Evolutionary conservation across 2,888 invertebrate species (phyloP).

Genomic region (Salticus scenicus): DNA sequence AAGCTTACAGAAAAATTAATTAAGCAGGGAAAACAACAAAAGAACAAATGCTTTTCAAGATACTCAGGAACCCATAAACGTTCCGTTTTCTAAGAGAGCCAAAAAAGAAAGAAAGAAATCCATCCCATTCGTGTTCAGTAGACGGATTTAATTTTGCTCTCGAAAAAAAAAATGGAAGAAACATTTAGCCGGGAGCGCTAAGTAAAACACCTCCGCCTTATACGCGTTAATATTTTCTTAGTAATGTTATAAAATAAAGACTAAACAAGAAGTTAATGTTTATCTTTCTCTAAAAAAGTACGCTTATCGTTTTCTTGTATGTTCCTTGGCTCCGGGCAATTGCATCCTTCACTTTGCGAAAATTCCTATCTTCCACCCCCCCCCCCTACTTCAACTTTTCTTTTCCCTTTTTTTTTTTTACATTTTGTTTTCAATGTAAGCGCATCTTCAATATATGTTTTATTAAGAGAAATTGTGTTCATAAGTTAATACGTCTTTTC

Average conservation of each 20-base stretch:
- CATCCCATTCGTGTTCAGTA: too few species aligned
- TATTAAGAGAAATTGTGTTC: too few species aligned
- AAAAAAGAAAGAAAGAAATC: too few species aligned
- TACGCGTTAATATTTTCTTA: slow-evolving; percentile 2
- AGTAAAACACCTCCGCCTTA: background rate
- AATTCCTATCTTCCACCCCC: too few species aligned
- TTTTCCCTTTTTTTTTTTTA: background rate
- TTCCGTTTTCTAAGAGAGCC: too few species aligned
- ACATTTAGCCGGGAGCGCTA: background rate
- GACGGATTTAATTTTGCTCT: background rate
- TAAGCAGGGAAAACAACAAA: too few species aligned
- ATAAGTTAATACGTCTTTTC: too few species aligned
- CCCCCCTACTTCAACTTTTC: background rate
- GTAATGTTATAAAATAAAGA: slow-evolving; percentile 17
- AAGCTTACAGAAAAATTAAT: too few species aligned
- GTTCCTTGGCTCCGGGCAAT: background rate
- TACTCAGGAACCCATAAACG: too few species aligned
- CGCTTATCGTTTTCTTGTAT: slow-evolving; percentile 6
- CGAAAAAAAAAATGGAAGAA: background rate
- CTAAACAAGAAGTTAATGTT: slow-evolving; percentile 12
- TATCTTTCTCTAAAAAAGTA: background rate
- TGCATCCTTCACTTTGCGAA: background rate
- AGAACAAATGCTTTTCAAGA: too few species aligned
- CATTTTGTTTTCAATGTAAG: too few species aligned
- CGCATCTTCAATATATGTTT: too few species aligned